Conservation (phyloP, 2,113 vertebrate genomes). For the Alethe diademata region DNA sequence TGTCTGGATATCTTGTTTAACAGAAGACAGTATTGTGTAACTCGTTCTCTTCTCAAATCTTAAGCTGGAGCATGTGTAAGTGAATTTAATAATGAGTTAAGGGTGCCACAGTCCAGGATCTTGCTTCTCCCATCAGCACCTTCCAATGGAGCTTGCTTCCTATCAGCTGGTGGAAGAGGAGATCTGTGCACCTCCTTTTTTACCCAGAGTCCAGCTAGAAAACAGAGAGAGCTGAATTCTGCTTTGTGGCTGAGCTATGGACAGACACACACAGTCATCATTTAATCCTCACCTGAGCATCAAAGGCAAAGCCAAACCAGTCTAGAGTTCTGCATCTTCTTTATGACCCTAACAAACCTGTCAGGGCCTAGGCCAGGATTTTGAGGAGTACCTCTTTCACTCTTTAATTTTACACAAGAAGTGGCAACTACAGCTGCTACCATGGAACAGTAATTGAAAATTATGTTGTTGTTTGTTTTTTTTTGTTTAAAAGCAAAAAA, state of each 20-base stretch:
- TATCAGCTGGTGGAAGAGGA: neutral
- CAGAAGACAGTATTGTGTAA: neutral
- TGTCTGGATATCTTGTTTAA: neutral
- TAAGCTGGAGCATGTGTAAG: fast-evolving
- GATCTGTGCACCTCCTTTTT: neutral
- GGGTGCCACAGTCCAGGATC: neutral
- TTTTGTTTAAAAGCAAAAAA: neutral
- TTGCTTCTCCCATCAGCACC: neutral
- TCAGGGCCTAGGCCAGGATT: neutral
- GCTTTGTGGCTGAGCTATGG: neutral
- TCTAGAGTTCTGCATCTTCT: neutral
- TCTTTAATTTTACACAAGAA: neutral
- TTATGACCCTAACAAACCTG: neutral
- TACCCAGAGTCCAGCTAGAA: neutral
- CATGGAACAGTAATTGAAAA: neutral
- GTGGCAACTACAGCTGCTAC: neutral
- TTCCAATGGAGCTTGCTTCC: neutral
- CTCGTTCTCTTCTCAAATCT: neutral
- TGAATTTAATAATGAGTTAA: neutral
- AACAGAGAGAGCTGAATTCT: neutral
- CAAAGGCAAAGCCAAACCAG: neutral
- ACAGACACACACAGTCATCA: neutral
- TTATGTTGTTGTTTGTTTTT: too few species aligned
- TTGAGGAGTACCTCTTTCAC: neutral
- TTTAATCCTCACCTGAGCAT: neutral